Percentiles rank a stretch among this genome's conserved stretches.
Conservation (phyloP, 1,140 invertebrate genomes). For the Contarinia nasturtii region DNA sequence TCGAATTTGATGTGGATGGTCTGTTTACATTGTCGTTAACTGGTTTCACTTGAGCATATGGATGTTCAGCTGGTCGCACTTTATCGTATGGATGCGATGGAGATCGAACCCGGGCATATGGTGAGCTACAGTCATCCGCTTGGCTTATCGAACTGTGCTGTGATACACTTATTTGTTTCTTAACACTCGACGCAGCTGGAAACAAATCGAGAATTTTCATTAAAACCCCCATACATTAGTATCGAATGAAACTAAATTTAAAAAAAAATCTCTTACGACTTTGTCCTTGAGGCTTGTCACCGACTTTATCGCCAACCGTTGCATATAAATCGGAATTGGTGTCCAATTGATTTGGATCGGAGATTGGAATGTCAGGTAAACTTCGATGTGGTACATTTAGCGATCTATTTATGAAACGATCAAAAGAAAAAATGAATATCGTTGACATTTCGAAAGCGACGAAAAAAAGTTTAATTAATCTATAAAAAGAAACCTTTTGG, state of each 20-base stretch:
- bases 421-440: not conserved
- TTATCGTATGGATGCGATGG: slow-evolving; percentile 30
- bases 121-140: slow-evolving; percentile 33
- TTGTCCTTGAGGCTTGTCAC: slow-evolving; percentile 12
- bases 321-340: slow-evolving; percentile 45
- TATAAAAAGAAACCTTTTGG: slow-evolving; percentile 2
- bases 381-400: slow-evolving; percentile 33
- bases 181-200: slow-evolving; percentile 14
- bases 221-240: no score
- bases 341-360: slow-evolving; percentile 28
- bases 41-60: slow-evolving; percentile 42
- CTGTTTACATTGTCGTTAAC: slow-evolving; percentile 7
- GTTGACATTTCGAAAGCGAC: not conserved
- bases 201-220: not conserved
- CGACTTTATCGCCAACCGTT: slow-evolving; percentile 38
- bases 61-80: slow-evolving; percentile 33
- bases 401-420: slow-evolving; percentile 9
- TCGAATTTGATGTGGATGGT: not conserved
- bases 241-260: not conserved
- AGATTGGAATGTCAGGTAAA: slow-evolving; percentile 41
- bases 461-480: slow-evolving; percentile 1
- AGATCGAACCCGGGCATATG: slow-evolving; percentile 35
- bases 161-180: slow-evolving; percentile 27
- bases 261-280: slow-evolving; percentile 14
- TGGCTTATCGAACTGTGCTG: slow-evolving; percentile 37